Evolutionary conservation across 2,888 invertebrate species (phyloP), one percentile per base, ranked within the genome.

Genomic region (Pyrocoelia pectoralis): DNA sequence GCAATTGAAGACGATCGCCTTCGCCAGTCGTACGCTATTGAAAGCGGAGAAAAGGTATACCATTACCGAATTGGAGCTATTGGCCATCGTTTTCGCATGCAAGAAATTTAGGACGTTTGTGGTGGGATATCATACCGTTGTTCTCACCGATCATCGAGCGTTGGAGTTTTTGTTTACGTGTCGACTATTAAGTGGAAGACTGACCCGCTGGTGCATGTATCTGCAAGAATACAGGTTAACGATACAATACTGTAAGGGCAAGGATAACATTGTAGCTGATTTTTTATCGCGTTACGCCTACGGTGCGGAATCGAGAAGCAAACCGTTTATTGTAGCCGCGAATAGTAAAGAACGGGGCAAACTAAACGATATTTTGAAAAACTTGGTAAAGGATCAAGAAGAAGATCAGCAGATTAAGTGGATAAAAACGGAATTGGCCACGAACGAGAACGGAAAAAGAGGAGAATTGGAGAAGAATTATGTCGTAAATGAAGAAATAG

Each of bases 51-150:
- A 13, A 13, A 10, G 4, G 1, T 60, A 49, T 28, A 48, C 19
- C 13, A 55, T 38, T 6, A 55, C 54, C 1, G 60, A 60, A 49
- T 12, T 60, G 1, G 24, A 24, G 8, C 4, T 24, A 10, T 24
- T 60, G 15, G 55, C 18, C 10, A 40, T 60, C 3, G 55, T 54
- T 38, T 60, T 60, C 18, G 53, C 48, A 1, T 46, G 56, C 13
- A 48, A 56, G 29, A 49, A 56, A 61, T 56, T 55, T 12, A 2
- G 43, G 3, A 41, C 9, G 2, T 62, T 40, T 10, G 6, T 62
- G 6, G 6, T 62, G 1, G 52, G 53, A 1, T 41, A 43, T 40
- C 33, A 28, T 1, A 41, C 55, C 2, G 28, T n/a, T n/a, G n/a
- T n/a, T 38, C 2, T n/a, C 53, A 14, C 3, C 10, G 38, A 38